Percentiles rank a stretch among this genome's conserved stretches.
phyloP scores from a whole-genome alignment of 2,113 vertebrate genomes.

The Reinhardtius hippoglossoides region DNA sequence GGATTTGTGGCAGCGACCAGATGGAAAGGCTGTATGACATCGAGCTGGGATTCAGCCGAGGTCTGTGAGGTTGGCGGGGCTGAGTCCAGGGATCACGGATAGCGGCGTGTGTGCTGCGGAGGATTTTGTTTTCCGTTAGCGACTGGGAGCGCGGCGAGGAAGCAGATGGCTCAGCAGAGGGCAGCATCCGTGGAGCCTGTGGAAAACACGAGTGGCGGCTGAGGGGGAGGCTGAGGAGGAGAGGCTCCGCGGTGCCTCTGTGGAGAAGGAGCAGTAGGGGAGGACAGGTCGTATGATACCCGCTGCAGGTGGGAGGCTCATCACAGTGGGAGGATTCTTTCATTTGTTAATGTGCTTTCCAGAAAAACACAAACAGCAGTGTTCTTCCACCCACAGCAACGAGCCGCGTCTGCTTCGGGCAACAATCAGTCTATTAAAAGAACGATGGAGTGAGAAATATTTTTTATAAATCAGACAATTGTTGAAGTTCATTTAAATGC shows the following conservation, averaged over 20 bases:
- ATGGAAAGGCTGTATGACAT: constrained; percentile 28
- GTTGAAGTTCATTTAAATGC: too few relatives aligned
- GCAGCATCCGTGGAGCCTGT: not conserved
- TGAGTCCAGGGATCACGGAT: constrained; percentile 22
- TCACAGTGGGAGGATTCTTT: constrained; percentile 9
- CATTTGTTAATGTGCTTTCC: constrained; percentile 22
- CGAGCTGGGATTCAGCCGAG: not conserved
- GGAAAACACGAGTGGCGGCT: not conserved
- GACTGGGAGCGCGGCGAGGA: constrained; percentile 18
- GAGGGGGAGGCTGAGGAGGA: constrained; percentile 25
- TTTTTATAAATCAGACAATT: not conserved
- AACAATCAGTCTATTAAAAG: not conserved
- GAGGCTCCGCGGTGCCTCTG: not conserved
- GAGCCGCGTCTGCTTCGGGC: not conserved
- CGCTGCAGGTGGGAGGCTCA: constrained; percentile 27
- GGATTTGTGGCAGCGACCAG: constrained; percentile 38
- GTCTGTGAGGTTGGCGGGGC: constrained; percentile 28
- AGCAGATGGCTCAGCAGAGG: constrained; percentile 63
- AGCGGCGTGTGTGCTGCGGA: not conserved
- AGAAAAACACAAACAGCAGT: constrained; percentile 14
- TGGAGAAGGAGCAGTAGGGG: constrained; percentile 7
- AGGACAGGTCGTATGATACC: constrained; percentile 22
- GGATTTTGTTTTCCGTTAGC: not conserved
- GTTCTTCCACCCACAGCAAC: constrained; percentile 13
- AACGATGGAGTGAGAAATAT: not conserved